Percentiles rank a stretch among this genome's conserved stretches.
phyloP scores from a whole-genome alignment of 2,888 invertebrate genomes.

The Leptopilina myrica region DNA sequence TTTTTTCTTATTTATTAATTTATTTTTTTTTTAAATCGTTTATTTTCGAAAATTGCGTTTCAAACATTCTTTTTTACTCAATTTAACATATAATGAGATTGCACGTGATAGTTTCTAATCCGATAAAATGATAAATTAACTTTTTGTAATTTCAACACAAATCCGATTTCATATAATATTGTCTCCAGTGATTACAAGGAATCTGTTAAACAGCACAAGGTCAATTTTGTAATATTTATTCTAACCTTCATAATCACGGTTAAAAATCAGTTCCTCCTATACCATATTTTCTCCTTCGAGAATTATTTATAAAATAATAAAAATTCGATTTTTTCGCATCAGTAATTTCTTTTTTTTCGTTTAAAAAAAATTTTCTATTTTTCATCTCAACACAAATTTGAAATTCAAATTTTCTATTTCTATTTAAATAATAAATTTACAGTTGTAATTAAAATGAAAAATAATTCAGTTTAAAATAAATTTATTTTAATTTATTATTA shows the following conservation, averaged over 20 bases:
- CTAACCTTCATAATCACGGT: slow-evolving; percentile 11
- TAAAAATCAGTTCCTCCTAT: background rate
- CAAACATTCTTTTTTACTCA: too few species aligned
- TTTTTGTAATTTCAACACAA: background rate
- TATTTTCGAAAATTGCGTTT: too few species aligned
- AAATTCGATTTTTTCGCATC: too few species aligned
- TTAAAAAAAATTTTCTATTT: background rate
- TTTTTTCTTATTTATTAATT: too few species aligned
- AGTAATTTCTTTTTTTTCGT: background rate
- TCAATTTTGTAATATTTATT: background rate
- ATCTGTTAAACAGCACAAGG: slow-evolving; percentile 20
- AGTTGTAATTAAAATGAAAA: too few species aligned
- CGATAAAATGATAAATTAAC: background rate
- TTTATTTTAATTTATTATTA: too few species aligned
- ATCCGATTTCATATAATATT: background rate
- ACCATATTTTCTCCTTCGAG: too few species aligned
- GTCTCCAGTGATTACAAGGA: background rate
- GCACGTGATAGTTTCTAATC: background rate
- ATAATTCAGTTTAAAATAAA: too few species aligned
- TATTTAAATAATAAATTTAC: too few species aligned
- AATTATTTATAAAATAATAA: background rate
- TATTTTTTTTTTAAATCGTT: too few species aligned
- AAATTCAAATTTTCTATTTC: background rate
- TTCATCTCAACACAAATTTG: background rate
- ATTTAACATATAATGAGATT: background rate